Conservation (phyloP, 2,888 invertebrate species). For the Sylvicola cinctus region DNA sequence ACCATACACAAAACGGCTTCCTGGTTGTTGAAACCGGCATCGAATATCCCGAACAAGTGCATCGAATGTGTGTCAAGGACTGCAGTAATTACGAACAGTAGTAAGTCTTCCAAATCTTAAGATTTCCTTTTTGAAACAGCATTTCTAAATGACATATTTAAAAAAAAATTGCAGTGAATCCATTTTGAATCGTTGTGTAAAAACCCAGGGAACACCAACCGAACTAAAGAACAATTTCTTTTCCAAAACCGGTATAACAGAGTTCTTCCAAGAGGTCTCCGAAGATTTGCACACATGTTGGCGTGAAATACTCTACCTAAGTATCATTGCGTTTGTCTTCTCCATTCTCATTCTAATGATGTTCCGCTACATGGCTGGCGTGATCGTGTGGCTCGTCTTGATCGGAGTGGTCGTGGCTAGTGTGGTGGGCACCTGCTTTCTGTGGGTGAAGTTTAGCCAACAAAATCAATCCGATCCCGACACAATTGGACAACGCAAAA, state of each 20-base stretch:
- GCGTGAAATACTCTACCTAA: constrained; percentile 35
- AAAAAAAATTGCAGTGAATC: constrained; percentile 23
- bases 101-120: no score
- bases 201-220: constrained; percentile 18
- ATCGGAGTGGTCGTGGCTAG: constrained; percentile 29
- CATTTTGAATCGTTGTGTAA: constrained; percentile 33
- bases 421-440: constrained; percentile 30
- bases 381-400: constrained; percentile 40
- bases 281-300: constrained; percentile 37
- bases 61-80: constrained; percentile 18
- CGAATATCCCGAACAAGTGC: constrained; percentile 8
- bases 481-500: constrained; percentile 10
- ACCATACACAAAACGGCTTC: constrained; percentile 12
- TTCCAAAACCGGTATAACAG: constrained; percentile 28
- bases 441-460: constrained; percentile 29
- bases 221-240: constrained; percentile 21
- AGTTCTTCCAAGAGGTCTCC: constrained; percentile 31
- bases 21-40: constrained; percentile 15
- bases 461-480: no score
- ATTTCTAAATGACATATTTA: no score
- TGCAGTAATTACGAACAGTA: constrained; percentile 11
- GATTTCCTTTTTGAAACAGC: background rate
- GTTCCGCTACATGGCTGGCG: constrained; percentile 33
- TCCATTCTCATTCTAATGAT: constrained; percentile 32
- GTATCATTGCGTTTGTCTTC: constrained; percentile 34